A percentile compares a stretch with the other conserved stretches of the same genome.
Evolutionary conservation across 2,797 vertebrate genomes (phyloP).

Genomic region (Sebastes steindachneri): DNA sequence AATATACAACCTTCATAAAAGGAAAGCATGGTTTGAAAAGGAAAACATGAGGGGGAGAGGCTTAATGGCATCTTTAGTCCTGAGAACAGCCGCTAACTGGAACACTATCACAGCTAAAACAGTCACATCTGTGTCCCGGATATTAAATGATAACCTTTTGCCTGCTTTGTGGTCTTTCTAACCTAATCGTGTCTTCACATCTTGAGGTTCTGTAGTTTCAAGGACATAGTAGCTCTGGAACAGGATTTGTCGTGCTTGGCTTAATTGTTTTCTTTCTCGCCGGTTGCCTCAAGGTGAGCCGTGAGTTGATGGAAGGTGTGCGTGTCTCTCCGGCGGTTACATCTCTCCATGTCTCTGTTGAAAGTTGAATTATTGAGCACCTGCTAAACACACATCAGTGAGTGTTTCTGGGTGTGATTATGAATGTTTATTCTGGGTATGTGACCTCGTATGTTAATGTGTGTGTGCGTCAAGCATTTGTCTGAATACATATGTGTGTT

Average conservation of each 20-base stretch:
- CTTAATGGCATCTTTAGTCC: conserved; percentile 59
- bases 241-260: conserved; percentile 4
- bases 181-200: conserved; percentile 36
- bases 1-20: conserved; percentile 68
- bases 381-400: conserved; percentile 13
- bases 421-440: conserved; percentile 13
- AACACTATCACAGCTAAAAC: conserved; percentile 63
- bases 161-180: conserved; percentile 40
- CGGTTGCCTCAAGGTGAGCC: conserved; percentile 4
- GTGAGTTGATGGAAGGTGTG: neutral
- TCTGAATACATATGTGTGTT: conserved; percentile 46
- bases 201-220: conserved; percentile 38
- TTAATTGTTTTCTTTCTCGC: conserved; percentile 13
- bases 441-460: conserved; percentile 1
- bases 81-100: conserved; percentile 60
- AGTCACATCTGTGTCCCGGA: conserved; percentile 71
- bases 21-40: conserved; percentile 64
- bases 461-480: conserved; percentile 49
- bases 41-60: conserved; percentile 61
- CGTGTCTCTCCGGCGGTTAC: conserved; percentile 1
- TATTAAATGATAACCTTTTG: conserved; percentile 68
- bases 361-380: conserved; percentile 24
- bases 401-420: neutral
- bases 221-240: conserved; percentile 14
- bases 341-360: neutral